These are phyloP conservation scores for Cricetomys ansorgei DNA, from an alignment of 2,113 vertebrate species.

Conservation along the genomic window DNA sequence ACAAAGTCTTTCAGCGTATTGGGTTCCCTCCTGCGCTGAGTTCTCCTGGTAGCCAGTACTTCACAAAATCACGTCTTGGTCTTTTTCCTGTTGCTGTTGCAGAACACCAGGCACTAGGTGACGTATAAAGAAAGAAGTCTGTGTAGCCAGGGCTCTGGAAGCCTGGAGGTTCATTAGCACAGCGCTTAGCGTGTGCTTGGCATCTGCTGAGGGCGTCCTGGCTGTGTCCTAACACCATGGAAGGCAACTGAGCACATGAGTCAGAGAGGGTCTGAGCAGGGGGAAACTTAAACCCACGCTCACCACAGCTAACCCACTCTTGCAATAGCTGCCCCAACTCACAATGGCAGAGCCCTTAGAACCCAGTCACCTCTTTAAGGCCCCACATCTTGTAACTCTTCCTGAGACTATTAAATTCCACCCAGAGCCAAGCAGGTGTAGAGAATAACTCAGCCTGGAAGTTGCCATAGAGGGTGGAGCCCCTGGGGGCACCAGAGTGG, in stretches of 20 bases:
- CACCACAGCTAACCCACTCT: not conserved
- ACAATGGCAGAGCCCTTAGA: not conserved
- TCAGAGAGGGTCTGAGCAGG: not conserved
- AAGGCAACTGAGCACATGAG: not conserved
- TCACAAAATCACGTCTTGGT: not conserved
- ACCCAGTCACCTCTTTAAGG: not conserved
- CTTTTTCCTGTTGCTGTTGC: not conserved
- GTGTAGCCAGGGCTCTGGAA: not conserved
- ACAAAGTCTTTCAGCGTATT: not conserved
- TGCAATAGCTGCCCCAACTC: fast-evolving
- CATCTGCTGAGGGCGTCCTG: not conserved
- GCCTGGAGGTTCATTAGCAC: no score
- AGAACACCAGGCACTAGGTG: not conserved
- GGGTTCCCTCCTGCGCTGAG: not conserved
- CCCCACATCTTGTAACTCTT: not conserved
- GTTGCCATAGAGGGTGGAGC: not conserved
- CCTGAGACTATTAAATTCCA: not conserved
- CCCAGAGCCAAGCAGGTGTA: not conserved
- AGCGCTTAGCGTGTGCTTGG: not conserved
- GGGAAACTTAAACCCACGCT: not conserved
- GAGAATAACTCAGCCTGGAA: not conserved
- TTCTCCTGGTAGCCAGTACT: not conserved
- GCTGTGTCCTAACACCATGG: not conserved
- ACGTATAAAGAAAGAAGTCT: not conserved
- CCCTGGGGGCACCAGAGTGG: not conserved